Evolutionary conservation across 2,888 invertebrate species (phyloP), one percentile per base, ranked within the genome.

Genomic region (Phaonia tiefii): DNA sequence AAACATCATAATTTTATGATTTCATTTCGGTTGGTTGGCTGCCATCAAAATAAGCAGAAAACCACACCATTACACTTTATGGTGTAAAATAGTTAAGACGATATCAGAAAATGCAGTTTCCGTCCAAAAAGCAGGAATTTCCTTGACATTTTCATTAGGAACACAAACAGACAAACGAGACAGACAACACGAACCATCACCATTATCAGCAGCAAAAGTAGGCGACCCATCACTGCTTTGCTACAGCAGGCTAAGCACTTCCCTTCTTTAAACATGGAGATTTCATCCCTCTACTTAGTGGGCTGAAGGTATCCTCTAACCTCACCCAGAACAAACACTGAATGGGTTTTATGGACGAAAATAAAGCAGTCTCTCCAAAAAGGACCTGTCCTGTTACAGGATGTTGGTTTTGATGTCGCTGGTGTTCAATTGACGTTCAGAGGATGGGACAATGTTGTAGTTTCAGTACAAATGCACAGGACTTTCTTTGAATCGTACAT

Each of bases 101-200:
- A 88, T 88, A 88, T 88, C 88, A 77, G 63, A 58, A 75, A 73
- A 75, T 85, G 80, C 85, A 85, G 87, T 87, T 88, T 88, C 88
- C 88, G 89, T 86, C 88, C 88, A 84, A 89, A 87, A 88, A 76
- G 86, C 88, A 89, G 88, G 87, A 89, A 88, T 89, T 88, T 88
- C 86, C 88, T 88, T 89, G 88, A 89, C 88, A 88, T 88, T 88
- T 89, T 88, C 89, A 89, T 89, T 88, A 88, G 86, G 85, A 86
- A 84, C 85, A 84, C 86, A 85, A 65, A 58, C 11, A 66, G 11
- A 74, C 70, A 67, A 66, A 63, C 31, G 49, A 49, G 49, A 20
- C 17, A 17, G 58, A 39, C 44, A 60, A 31, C 20, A 60, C 46
- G 31, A 3, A 49, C 66, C 76, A 79, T 70, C 74, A 67, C 25